Evolutionary conservation across 1,140 invertebrate species (phyloP), one percentile per base, ranked within the genome.

Genomic region (Atta colombica): DNA sequence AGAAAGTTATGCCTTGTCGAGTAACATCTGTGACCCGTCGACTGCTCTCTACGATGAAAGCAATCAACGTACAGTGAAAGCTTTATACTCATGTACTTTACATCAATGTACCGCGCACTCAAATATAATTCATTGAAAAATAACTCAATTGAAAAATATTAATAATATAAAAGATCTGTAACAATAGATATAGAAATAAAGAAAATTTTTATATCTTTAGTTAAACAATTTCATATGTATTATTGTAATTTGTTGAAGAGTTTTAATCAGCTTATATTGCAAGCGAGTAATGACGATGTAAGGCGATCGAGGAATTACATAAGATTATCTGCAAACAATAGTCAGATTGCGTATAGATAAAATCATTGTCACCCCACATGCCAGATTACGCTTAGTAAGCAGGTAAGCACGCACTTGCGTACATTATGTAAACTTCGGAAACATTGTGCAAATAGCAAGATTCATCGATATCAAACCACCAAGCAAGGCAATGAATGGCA

Each of bases 1-100:
- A 86, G 88, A 88, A 89, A 89, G 88, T 86, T 66, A 74, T 39
- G 61, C n/a, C 53, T 88, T 86, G 81, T 35, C 68, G 60, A 68
- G 58, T 63, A 68, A 80, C 66, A 88, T 63, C 45, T 72, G 71
- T 75, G 74, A 89, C 81, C 88, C 55, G 45, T 45, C 77, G 45
- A 68, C 88, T 28, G 7, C 25, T 88, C 69, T 78, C 81, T 31
- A 58, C 21, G 39, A 60, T 88, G 58, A 60, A 80, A 88, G 74
- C 60, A 72, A 86, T 88, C 66, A 72, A 25, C 60, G 39, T 49
- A 49, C 51, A 60, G 87, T 88, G 87, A 89, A 89, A 85, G 88
- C 87, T 77, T 88, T 72, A 88, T 55, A 77, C 60, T 49, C 61
- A 28, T 18, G 31, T 85, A 66, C 77, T 88, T 74, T 49, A 75